Conservation (phyloP, 2,797 vertebrate species). For the Gymnodraco acuticeps region DNA sequence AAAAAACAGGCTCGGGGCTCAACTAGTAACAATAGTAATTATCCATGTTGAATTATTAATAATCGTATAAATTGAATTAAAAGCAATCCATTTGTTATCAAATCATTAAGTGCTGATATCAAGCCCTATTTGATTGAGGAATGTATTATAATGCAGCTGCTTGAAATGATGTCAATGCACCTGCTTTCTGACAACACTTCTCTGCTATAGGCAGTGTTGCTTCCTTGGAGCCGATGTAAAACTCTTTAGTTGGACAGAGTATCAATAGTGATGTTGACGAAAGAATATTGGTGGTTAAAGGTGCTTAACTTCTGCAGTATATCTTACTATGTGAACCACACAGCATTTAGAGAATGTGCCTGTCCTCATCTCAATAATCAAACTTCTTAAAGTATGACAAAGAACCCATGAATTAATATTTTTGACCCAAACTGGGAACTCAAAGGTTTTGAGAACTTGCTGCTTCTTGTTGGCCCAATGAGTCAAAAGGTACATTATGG, state of each 20-base stretch:
- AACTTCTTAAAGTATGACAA: background rate
- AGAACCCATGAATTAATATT: background rate
- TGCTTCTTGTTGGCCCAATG: conserved; percentile 44
- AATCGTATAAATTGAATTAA: background rate
- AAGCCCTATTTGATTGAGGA: background rate
- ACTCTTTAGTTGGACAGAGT: background rate
- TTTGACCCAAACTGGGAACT: conserved; percentile 7
- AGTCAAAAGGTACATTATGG: conserved; percentile 67
- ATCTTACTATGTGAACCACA: background rate
- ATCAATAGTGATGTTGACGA: background rate
- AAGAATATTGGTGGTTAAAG: conserved; percentile 2
- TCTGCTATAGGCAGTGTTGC: background rate
- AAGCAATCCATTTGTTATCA: background rate
- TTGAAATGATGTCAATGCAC: conserved; percentile 11
- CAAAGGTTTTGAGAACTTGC: conserved; percentile 22
- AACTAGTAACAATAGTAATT: no score
- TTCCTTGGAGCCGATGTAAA: background rate
- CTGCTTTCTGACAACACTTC: conserved; percentile 4
- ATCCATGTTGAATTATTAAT: no score
- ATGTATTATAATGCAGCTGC: conserved; percentile 26
- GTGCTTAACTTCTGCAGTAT: conserved; percentile 1
- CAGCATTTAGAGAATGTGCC: background rate
- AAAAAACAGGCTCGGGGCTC: no score
- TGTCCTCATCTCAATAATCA: background rate
- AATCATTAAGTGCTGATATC: background rate